phyloP scores from a whole-genome alignment of 2,888 invertebrate species.

The Agrochola macilenta region DNA sequence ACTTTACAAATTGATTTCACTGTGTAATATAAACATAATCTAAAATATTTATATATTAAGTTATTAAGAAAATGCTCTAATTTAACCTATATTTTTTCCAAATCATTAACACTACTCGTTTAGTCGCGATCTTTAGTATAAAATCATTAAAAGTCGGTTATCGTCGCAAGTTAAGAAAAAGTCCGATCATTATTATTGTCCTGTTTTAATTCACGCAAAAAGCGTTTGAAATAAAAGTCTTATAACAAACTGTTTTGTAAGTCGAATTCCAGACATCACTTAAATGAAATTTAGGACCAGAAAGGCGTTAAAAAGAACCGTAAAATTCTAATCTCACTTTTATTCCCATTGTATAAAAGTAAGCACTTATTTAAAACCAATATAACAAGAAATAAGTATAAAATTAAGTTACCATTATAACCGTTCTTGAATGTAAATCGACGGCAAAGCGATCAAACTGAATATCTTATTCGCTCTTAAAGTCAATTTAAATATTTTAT shows the following conservation, averaged over 20 bases:
- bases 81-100: too few species aligned
- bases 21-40: too few species aligned
- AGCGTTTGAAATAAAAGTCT: slow-evolving; percentile 9
- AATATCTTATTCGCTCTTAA: slow-evolving; percentile 73
- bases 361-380: slow-evolving; percentile 61
- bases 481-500: slow-evolving; percentile 79
- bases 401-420: slow-evolving; percentile 68
- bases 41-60: too few species aligned
- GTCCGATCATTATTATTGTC: background rate
- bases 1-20: too few species aligned
- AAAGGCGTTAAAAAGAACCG: slow-evolving; percentile 42
- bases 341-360: slow-evolving; percentile 51
- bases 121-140: too few species aligned
- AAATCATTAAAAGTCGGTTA: too few species aligned
- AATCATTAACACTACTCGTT: too few species aligned
- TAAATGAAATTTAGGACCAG: slow-evolving; percentile 25
- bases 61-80: too few species aligned
- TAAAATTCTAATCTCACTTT: slow-evolving; percentile 52
- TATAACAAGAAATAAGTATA: slow-evolving; percentile 62
- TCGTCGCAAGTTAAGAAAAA: background rate
- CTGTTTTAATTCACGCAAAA: background rate
- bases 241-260: slow-evolving; percentile 21
- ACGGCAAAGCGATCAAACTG: slow-evolving; percentile 73
- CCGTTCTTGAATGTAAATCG: slow-evolving; percentile 67
- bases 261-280: slow-evolving; percentile 31